Evolutionary conservation across 2,797 vertebrate species (phyloP), one percentile per base, ranked within the genome.

Genomic region (Arrhamphus sclerolepis): DNA sequence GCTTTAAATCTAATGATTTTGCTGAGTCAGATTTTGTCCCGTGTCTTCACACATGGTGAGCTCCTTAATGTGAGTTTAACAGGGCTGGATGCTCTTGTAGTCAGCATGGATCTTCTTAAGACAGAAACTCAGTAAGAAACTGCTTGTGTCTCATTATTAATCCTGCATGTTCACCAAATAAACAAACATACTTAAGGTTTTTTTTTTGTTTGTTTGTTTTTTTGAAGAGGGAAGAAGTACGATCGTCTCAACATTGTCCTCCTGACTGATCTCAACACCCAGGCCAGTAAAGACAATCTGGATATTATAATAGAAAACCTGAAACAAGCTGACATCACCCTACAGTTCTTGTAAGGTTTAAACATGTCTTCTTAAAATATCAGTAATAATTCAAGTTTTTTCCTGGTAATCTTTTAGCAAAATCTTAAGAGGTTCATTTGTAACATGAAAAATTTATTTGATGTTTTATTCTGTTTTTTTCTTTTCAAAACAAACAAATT

Each of bases 1-100:
- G 34, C 13, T 13, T 16, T 38, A 14, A 38, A 14, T 16, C 13
- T 2, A 31, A 5, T 29, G 18, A 28, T 44, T 42, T 29, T 13
- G 20, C 22, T 17, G 4, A 34, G 48, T 56, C 5, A 18, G 1
- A 26, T 40, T 9, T 7, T 42, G 7, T 20, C 14, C 7, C 40
- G 8, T 21, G 4, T 46, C 16, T 51, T 28, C 9, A 3, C 13
- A 13, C 24, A 26, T 26, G 7, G 3, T 9, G 5, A 63, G 9
- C 43, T 75, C 74, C 81, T 86, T 89, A 81, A 87, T 71, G 52
- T 2, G 5, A 29, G 4, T 38, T 91, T 82, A 62, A 66, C 77
- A 99, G 97, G 96, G 92, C 81, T 99, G 61, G 97, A 99, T 88
- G 96, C 97, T 13, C 89, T 99, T 50, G 91, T 99, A 1, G 97